These are phyloP conservation scores for Drosophila equinoxialis DNA, from an alignment of 1,140 invertebrate genomes.

Conservation along the genomic window DNA sequence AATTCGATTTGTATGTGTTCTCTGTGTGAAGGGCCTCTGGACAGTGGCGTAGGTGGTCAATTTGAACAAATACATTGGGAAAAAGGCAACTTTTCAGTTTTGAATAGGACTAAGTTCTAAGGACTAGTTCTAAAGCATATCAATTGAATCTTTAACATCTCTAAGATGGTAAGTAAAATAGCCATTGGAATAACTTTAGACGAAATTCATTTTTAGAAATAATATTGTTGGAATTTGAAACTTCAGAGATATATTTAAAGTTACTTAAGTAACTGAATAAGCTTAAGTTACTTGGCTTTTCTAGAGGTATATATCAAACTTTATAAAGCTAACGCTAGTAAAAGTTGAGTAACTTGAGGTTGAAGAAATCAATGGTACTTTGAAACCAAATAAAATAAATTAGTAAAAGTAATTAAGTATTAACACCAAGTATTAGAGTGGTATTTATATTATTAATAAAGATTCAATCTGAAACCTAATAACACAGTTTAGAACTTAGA, in stretches of 20 bases:
- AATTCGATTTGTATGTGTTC: conserved; percentile 80
- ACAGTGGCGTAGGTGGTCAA: conserved; percentile 38
- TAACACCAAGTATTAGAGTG: not conserved
- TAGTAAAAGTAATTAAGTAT: not conserved
- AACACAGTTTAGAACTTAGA: no score
- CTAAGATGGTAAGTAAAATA: no score
- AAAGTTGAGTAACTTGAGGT: conserved; percentile 4
- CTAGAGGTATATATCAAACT: no score
- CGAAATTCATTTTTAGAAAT: not conserved
- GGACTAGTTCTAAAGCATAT: no score
- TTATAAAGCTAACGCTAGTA: not conserved
- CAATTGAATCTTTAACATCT: no score
- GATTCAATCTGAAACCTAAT: no score
- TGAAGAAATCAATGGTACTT: not conserved
- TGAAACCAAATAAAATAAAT: not conserved
- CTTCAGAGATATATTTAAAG: not conserved
- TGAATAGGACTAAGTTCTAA: no score
- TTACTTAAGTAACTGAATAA: no score
- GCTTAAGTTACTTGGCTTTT: no score
- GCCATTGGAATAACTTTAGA: not conserved
- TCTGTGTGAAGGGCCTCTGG: conserved; percentile 41
- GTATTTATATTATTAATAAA: not conserved
- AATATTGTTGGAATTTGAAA: not conserved
- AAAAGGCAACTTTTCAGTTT: not conserved
- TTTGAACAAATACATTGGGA: not conserved